Evolutionary conservation across 2,888 invertebrate species (phyloP), one percentile per base, ranked within the genome.

Genomic region (Parasteatoda lunata): DNA sequence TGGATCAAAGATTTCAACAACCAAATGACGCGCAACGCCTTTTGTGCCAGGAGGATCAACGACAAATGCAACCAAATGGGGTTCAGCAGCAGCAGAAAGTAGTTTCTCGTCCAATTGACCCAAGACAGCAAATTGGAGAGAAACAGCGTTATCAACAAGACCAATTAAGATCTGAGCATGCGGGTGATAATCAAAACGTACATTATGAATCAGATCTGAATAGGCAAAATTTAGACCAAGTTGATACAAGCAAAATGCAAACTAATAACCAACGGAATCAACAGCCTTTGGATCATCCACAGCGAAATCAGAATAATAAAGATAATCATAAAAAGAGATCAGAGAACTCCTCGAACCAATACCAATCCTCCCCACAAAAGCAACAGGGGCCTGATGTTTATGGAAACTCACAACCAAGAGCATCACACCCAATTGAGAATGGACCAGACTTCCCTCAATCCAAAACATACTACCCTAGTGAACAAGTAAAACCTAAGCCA

Each of bases 401-500:
- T 49, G 30, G 11, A 11, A 77, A 52, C 11, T 77, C 77, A 5
- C 69, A 52, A 8, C 51, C 48, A 9, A 68, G 15, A 13, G n/a
- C 45, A 7, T 13, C 68, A n/a, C 47, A 47, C 13, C 51, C 15
- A 6, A 9, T 64, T 0, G 83, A 83, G 52, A 83, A 77, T 15
- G 77, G 70, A 15, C 9, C 59, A 13, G 75, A 76, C 45, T 81
- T 48, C 30, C 64, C 75, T 7, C 69, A 82, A 9, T 15, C 75
- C 6, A 76, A 77, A 68, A 45, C 49, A 13, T 77, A 77, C 52
- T 65, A 54, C 11, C 59, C 47, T 13, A 75, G 76, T 66, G 84
- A 84, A 9, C 54, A 52, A 5, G 64, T 71, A 11, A 78, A 69
- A n/a, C 85, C 85, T 11, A 70, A 71, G n/a, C 85, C 85, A 3